Evolutionary conservation across 2,888 invertebrate genomes (phyloP).

Genomic region (Lasius fuliginosus): DNA sequence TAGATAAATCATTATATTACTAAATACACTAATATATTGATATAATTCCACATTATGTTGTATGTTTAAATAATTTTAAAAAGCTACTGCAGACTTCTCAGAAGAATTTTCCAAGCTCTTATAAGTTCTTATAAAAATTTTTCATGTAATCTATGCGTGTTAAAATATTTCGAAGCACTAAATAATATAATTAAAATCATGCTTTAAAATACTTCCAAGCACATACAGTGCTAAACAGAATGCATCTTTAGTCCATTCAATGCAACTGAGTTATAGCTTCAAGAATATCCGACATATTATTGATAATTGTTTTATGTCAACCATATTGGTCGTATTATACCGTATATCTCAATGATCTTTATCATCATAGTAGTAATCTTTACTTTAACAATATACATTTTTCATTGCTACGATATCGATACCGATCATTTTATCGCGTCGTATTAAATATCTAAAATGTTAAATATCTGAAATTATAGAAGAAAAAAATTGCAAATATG

Average conservation of each 20-base stretch:
- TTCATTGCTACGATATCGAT: neutral
- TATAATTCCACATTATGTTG: neutral
- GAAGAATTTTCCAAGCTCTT: neutral
- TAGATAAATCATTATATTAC: neutral
- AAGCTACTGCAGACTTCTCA: neutral
- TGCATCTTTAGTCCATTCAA: neutral
- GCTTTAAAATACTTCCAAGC: neutral
- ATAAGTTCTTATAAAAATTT: neutral
- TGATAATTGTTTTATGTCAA: neutral
- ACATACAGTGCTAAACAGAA: neutral
- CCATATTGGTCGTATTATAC: too few relatives aligned
- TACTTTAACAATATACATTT: too few relatives aligned
- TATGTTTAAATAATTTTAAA: neutral
- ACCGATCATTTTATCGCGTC: too few relatives aligned
- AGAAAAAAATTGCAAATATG: neutral
- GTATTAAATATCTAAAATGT: too few relatives aligned
- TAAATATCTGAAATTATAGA: neutral
- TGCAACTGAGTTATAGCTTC: neutral
- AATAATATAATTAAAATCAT: too few relatives aligned
- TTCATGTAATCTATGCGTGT: neutral
- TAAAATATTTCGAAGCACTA: neutral
- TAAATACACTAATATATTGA: neutral
- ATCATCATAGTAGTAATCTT: too few relatives aligned
- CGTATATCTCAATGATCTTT: too few relatives aligned
- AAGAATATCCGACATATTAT: neutral